Evolutionary conservation across 92 coral and sea anemone genomes (phyloP).

Genomic region (Phymanthus crucifer): DNA sequence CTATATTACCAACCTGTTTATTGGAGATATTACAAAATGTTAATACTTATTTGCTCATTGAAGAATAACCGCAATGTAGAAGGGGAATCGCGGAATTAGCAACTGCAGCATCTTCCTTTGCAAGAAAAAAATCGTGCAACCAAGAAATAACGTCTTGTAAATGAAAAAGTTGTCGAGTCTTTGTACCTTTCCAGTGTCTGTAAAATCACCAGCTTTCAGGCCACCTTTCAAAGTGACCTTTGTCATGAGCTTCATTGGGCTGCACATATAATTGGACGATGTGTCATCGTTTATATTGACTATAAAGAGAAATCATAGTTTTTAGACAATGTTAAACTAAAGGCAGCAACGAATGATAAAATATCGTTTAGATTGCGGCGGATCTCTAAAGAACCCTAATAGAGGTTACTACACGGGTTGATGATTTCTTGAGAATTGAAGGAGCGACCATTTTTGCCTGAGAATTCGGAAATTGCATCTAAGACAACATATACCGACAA

Average conservation of each 20-base stretch:
- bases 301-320: slow-evolving; percentile 17
- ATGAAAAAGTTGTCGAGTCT: background rate
- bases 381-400: too few relatives aligned
- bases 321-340: background rate
- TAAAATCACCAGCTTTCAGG: slow-evolving; percentile 95
- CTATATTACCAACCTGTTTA: slow-evolving; percentile 65
- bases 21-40: background rate
- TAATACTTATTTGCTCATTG: background rate
- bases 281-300: slow-evolving; percentile 74
- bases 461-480: too few relatives aligned
- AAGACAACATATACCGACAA: too few relatives aligned
- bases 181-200: slow-evolving; percentile 92
- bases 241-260: slow-evolving; percentile 75
- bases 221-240: slow-evolving; percentile 98
- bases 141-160: too few relatives aligned
- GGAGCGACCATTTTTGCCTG: too few relatives aligned
- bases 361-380: background rate
- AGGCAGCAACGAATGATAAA: background rate
- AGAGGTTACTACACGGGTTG: too few relatives aligned
- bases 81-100: too few relatives aligned
- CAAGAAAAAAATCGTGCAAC: too few relatives aligned
- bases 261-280: slow-evolving; percentile 63
- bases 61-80: background rate
- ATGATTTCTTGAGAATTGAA: too few relatives aligned
- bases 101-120: too few relatives aligned